Evolutionary conservation across 2,888 invertebrate genomes (phyloP).

Genomic region (Galerucella nymphaeae): DNA sequence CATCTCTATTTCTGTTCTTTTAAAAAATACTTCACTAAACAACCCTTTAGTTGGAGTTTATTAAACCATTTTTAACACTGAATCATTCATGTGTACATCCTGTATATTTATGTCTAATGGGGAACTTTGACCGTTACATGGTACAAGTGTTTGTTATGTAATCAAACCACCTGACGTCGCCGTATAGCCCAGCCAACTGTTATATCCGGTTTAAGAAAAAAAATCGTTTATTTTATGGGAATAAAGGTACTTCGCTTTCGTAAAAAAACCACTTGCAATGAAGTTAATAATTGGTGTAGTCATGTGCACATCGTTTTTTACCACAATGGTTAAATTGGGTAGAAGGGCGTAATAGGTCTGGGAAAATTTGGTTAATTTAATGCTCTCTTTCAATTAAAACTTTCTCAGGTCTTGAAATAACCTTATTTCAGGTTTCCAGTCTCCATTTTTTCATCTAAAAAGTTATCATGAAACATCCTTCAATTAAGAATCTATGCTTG

Average conservation of each 20-base stretch:
- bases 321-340: background rate
- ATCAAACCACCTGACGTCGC: conserved; percentile 46
- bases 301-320: background rate
- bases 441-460: too few species aligned
- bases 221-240: conserved; percentile 30
- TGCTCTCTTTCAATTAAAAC: too few species aligned
- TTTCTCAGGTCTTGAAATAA: too few species aligned
- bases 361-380: too few species aligned
- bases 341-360: background rate
- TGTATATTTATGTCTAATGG: background rate
- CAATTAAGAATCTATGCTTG: too few species aligned
- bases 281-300: background rate
- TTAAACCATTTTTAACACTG: background rate
- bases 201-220: conserved; percentile 42
- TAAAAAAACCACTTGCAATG: background rate
- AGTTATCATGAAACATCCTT: too few species aligned
- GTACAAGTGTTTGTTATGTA: conserved; percentile 40
- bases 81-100: background rate
- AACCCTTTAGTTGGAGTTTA: background rate
- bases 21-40: too few species aligned
- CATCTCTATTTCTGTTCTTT: too few species aligned
- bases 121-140: conserved; percentile 38
- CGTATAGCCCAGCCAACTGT: conserved; percentile 45
- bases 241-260: conserved; percentile 10
- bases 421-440: too few species aligned